Conservation (phyloP, 2,797 vertebrate genomes). For the Hippocampus kuda region DNA sequence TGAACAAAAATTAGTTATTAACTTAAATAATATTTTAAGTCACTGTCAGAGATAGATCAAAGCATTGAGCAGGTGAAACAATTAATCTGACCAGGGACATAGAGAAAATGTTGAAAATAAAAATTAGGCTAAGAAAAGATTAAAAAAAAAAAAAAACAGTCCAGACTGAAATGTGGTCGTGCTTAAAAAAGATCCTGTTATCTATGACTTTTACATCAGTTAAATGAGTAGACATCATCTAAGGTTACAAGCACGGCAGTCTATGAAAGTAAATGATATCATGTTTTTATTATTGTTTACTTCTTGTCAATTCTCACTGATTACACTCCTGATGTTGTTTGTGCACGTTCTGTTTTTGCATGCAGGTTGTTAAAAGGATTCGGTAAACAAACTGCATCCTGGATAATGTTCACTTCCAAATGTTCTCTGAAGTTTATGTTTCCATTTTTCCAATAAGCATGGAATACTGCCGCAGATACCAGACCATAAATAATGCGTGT, state of each 20-base stretch:
- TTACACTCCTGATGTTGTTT: neutral
- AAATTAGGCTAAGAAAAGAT: too few relatives aligned
- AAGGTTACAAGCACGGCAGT: neutral
- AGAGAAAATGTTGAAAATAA: too few relatives aligned
- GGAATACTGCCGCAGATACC: neutral
- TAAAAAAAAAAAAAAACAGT: too few relatives aligned
- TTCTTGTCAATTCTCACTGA: neutral
- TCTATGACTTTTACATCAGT: neutral
- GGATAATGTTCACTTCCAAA: neutral
- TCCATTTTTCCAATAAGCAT: neutral
- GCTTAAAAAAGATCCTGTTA: too few relatives aligned
- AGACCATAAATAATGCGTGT: neutral
- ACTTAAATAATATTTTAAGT: neutral
- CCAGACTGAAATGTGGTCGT: too few relatives aligned
- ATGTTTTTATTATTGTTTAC: neutral
- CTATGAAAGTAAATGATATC: neutral
- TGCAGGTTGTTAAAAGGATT: neutral
- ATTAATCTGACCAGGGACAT: too few relatives aligned
- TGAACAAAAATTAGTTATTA: neutral
- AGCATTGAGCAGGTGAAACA: neutral
- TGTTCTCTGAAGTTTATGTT: neutral
- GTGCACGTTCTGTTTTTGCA: neutral
- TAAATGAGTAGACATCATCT: neutral
- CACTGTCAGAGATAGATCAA: neutral
- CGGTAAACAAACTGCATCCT: neutral